Evolutionary conservation across 2,888 invertebrate genomes (phyloP).

Genomic region (Melolontha melolontha): DNA sequence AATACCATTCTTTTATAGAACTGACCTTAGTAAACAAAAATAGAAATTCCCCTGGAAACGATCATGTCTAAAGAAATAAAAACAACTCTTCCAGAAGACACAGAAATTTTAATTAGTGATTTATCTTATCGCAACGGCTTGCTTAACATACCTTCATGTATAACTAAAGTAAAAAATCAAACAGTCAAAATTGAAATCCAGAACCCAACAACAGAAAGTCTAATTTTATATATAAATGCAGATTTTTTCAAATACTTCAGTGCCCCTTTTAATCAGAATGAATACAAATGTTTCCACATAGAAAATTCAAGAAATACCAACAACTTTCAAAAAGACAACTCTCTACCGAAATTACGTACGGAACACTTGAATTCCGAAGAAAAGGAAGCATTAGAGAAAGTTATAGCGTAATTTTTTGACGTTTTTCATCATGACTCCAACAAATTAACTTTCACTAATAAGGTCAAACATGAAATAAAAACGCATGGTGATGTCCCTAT

Average conservation of each 20-base stretch:
- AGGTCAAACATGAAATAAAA: conserved; percentile 38
- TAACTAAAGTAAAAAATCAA: conserved; percentile 26
- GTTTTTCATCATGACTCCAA: conserved; percentile 25
- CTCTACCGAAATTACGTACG: conserved; percentile 36
- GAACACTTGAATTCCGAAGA: too few species aligned
- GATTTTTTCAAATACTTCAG: conserved; percentile 8
- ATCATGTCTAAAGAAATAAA: too few species aligned
- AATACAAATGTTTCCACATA: conserved; percentile 29
- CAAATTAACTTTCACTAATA: conserved; percentile 30
- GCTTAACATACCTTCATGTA: neutral
- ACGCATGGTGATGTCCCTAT: conserved; percentile 43
- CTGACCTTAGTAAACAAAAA: conserved; percentile 3
- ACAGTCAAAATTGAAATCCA: too few species aligned
- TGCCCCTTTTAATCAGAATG: conserved; percentile 4
- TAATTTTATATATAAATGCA: too few species aligned
- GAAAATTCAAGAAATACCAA: neutral
- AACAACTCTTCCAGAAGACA: too few species aligned
- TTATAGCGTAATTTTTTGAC: conserved; percentile 28
- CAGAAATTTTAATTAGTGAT: too few species aligned
- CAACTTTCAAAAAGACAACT: conserved; percentile 36
- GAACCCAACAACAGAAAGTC: too few species aligned
- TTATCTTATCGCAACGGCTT: neutral
- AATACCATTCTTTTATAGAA: conserved; percentile 17
- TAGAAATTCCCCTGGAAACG: too few species aligned
- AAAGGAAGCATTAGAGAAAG: too few species aligned